A percentile compares a stretch with the other conserved stretches of the same genome.
phyloP scores from a whole-genome alignment of 2,888 invertebrate species.

The Zhuqinia jingwanae region DNA sequence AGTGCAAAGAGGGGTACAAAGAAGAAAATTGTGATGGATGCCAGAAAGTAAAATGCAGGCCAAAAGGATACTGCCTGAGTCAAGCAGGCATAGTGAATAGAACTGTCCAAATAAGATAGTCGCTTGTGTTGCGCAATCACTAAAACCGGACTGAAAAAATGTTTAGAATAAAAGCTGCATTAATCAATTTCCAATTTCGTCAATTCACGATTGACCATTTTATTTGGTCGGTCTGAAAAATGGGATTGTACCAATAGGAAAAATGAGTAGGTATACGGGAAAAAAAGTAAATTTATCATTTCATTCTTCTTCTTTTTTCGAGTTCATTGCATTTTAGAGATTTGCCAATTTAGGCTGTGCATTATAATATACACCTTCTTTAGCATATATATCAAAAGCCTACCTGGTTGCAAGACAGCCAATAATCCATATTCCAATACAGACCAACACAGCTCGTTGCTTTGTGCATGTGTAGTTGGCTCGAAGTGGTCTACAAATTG shows the following conservation, averaged over 20 bases:
- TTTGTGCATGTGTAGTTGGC: slow-evolving; percentile 81
- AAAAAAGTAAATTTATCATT: slow-evolving; percentile 1
- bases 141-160: slow-evolving; percentile 89
- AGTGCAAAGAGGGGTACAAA: slow-evolving; percentile 91
- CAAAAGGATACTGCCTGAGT: slow-evolving; percentile 90
- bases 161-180: slow-evolving; percentile 80
- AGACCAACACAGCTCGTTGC: slow-evolving; percentile 80
- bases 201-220: slow-evolving; percentile 16
- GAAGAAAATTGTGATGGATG: slow-evolving; percentile 91
- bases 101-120: slow-evolving; percentile 88
- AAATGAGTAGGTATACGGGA: no score
- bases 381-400: not conserved
- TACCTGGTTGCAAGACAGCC: slow-evolving; percentile 80
- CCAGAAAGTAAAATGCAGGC: slow-evolving; percentile 90
- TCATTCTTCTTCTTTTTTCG: not conserved
- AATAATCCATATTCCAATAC: slow-evolving; percentile 80
- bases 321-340: not conserved
- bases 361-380: no score
- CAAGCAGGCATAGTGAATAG: slow-evolving; percentile 88
- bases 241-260: not conserved
- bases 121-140: slow-evolving; percentile 89
- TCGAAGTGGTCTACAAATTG: slow-evolving; percentile 81
- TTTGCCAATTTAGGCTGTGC: no score
- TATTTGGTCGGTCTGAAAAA: not conserved
- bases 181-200: slow-evolving; percentile 54